Evolutionary conservation across 2,113 vertebrate species (phyloP).

Genomic region (Archilochus colubris): DNA sequence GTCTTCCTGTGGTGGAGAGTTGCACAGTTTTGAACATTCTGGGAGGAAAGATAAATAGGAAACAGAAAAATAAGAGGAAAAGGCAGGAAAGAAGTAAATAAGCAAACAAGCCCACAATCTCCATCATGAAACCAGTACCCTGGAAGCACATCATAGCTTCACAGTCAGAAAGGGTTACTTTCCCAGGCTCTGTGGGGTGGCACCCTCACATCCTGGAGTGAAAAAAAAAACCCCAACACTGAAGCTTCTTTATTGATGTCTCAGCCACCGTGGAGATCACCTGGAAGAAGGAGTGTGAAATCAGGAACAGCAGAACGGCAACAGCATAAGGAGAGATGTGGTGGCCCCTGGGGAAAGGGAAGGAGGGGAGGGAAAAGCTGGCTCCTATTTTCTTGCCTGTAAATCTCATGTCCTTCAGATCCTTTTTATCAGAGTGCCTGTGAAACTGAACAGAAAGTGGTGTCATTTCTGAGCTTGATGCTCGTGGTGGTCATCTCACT

Average conservation of each 20-base stretch:
- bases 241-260: background rate
- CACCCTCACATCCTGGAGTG: background rate
- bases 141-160: fast-evolving
- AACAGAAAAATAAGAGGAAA: background rate
- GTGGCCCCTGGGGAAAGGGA: background rate
- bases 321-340: background rate
- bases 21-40: background rate
- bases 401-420: background rate
- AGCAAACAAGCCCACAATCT: background rate
- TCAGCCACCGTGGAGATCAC: background rate
- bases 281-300: background rate
- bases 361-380: background rate
- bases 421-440: background rate
- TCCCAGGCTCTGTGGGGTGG: background rate
- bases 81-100: background rate
- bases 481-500: background rate
- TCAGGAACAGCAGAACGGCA: background rate
- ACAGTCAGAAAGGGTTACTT: background rate
- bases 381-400: background rate
- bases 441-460: background rate
- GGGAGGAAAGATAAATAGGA: background rate
- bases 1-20: background rate
- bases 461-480: background rate
- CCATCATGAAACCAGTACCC: background rate
- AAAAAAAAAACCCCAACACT: background rate